A percentile compares a stretch with the other conserved stretches of the same genome.
phyloP scores from a whole-genome alignment of 2,113 vertebrate genomes.

The Larimichthys crocea region DNA sequence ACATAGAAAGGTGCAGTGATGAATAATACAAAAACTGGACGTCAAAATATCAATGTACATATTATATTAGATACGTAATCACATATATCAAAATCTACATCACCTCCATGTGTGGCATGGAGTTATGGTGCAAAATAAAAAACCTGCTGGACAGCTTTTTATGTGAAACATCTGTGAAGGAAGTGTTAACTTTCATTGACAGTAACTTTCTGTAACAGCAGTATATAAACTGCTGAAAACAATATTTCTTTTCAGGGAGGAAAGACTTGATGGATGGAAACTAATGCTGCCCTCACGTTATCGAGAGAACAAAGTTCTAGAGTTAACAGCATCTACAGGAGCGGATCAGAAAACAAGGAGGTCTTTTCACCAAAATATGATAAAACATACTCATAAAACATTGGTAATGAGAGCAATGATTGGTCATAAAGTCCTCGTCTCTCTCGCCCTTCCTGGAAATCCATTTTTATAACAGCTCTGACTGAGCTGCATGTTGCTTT shows the following conservation, averaged over 20 bases:
- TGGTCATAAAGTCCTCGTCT: not conserved
- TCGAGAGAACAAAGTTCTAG: not conserved
- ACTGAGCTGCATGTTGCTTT: not conserved
- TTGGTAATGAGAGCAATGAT: not conserved
- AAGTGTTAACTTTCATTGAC: not conserved
- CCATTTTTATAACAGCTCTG: not conserved
- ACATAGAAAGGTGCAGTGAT: too few relatives aligned
- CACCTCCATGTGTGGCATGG: too few relatives aligned
- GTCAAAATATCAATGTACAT: too few relatives aligned
- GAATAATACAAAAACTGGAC: too few relatives aligned
- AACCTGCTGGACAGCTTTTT: not conserved
- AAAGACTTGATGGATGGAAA: not conserved
- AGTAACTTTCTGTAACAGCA: not conserved
- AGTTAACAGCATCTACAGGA: not conserved
- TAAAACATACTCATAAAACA: not conserved
- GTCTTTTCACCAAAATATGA: not conserved
- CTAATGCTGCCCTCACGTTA: not conserved
- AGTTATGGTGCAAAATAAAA: not conserved
- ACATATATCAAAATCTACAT: too few relatives aligned
- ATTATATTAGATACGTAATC: too few relatives aligned
- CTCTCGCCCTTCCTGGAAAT: not conserved
- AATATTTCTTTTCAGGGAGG: not conserved
- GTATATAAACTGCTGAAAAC: not conserved
- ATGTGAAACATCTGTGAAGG: conserved; percentile 13
- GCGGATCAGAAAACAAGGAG: not conserved